Percentiles rank a stretch among this genome's conserved stretches.
Conservation (phyloP, 2,797 vertebrate species). For the Mycteria americana region DNA sequence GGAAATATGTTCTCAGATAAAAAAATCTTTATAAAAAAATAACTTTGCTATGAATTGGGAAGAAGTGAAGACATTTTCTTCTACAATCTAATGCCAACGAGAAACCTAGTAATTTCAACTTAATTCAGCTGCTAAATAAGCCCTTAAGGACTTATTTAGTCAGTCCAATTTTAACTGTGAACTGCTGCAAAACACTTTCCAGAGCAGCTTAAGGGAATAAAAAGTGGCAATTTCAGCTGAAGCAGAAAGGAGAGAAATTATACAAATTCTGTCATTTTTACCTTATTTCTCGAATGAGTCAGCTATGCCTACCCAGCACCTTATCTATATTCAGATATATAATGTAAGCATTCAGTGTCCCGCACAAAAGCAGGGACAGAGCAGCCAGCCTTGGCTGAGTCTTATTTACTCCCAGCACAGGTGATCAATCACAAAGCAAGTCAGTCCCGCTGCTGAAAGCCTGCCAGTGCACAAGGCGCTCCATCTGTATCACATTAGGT, state of each 20-base stretch:
- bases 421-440: slow-evolving; percentile 66
- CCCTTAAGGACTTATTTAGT: not conserved
- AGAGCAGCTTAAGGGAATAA: slow-evolving; percentile 24
- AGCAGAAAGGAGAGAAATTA: not conserved
- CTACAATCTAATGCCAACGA: not conserved
- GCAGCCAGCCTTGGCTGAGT: not conserved
- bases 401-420: slow-evolving; percentile 18
- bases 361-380: not conserved
- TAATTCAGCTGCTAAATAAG: slow-evolving; percentile 11
- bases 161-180: slow-evolving; percentile 19
- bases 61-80: slow-evolving; percentile 24
- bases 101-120: slow-evolving; percentile 30
- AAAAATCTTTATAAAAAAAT: not conserved
- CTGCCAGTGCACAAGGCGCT: slow-evolving; percentile 11
- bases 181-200: not conserved
- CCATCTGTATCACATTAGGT: slow-evolving; percentile 70
- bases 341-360: not conserved
- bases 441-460: slow-evolving; percentile 42
- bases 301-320: not conserved
- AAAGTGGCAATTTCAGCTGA: not conserved
- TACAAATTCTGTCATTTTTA: not conserved
- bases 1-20: slow-evolving; percentile 37
- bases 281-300: not conserved
- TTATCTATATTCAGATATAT: not conserved
- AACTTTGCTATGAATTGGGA: not conserved